phyloP scores from a whole-genome alignment of 2,888 invertebrate genomes.

The Agrypnus murinus region DNA sequence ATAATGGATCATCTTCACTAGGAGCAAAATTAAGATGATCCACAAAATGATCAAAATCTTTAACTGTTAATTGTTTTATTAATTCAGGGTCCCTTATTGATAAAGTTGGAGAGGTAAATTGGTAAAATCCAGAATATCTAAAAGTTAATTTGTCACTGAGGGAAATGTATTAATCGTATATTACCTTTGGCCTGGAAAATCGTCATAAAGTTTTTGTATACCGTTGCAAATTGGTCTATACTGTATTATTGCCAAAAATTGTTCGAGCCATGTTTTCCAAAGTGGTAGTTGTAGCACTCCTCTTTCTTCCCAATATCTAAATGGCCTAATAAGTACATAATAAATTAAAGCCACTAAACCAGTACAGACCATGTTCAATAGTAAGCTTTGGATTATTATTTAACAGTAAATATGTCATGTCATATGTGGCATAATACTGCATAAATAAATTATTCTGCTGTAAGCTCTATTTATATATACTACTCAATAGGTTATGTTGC shows the following conservation, averaged over 20 bases:
- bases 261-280: not conserved
- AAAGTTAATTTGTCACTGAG: not conserved
- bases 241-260: not conserved
- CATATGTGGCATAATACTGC: no score
- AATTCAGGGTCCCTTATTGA: slow-evolving; percentile 31
- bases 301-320: slow-evolving; percentile 22
- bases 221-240: not conserved
- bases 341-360: no score
- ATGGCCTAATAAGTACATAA: slow-evolving; percentile 1
- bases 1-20: slow-evolving; percentile 14
- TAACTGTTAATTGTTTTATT: slow-evolving; percentile 37
- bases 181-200: not conserved
- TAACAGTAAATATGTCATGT: no score
- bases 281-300: slow-evolving; percentile 8
- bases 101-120: slow-evolving; percentile 1
- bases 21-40: slow-evolving; percentile 23
- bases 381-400: no score
- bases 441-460: no score
- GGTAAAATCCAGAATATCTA: slow-evolving; percentile 30
- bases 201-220: not conserved
- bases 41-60: slow-evolving; percentile 40
- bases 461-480: no score
- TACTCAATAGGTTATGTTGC: no score
- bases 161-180: no score
- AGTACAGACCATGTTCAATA: no score